A percentile compares a stretch with the other conserved stretches of the same genome.
Conservation (phyloP, 2,113 vertebrate species). For the Thalassarche chlororhynchos region DNA sequence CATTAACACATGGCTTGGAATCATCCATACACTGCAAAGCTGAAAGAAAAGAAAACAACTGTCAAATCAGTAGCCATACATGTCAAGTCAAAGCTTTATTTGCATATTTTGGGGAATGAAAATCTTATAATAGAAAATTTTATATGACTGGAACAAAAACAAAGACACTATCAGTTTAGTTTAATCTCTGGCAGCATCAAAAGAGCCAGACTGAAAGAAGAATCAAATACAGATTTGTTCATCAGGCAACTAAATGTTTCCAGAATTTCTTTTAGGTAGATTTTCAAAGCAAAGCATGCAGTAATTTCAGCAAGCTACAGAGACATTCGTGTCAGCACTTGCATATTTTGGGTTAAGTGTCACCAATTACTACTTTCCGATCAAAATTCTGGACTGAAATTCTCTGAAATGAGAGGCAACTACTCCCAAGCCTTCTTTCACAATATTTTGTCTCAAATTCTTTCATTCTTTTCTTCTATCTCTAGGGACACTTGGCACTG, state of each 20-base stretch:
- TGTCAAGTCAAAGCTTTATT: slow-evolving; percentile 21
- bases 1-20: slow-evolving; percentile 88
- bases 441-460: neutral
- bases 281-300: neutral
- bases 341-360: neutral
- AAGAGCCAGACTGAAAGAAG: neutral
- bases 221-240: slow-evolving; percentile 5
- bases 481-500: neutral
- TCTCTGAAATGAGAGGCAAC: neutral
- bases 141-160: neutral
- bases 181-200: neutral
- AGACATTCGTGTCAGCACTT: neutral
- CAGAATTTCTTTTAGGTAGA: neutral
- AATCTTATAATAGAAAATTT: neutral
- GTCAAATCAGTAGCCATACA: neutral
- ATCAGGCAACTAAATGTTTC: neutral
- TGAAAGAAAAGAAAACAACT: slow-evolving; percentile 69
- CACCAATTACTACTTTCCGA: neutral
- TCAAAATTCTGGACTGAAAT: neutral
- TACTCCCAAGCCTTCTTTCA: neutral
- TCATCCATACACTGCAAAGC: slow-evolving; percentile 89
- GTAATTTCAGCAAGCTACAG: neutral
- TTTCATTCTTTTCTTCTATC: neutral
- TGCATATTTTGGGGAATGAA: neutral
- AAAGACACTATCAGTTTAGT: neutral